Evolutionary conservation across 2,888 invertebrate genomes (phyloP).

Genomic region (Sycophila texana): DNA sequence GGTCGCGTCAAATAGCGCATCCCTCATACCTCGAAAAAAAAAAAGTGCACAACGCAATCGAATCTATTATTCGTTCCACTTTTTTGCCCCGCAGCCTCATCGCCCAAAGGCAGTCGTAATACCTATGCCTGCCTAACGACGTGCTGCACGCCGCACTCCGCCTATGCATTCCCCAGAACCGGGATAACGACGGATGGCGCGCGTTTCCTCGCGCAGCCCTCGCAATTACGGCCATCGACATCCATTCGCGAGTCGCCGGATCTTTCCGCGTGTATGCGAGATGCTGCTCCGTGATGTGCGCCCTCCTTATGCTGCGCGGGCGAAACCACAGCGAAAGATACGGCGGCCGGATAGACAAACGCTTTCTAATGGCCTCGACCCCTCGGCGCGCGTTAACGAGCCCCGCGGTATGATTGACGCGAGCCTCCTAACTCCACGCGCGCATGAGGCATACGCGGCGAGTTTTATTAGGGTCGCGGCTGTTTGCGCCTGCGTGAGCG

Average conservation of each 20-base stretch:
- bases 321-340: background rate
- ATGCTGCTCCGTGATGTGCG: too few relatives aligned
- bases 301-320: background rate
- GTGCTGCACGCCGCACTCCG: constrained; percentile 1
- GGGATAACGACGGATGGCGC: constrained; percentile 55
- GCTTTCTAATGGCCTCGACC: constrained; percentile 34
- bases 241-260: constrained; percentile 43
- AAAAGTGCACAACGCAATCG: too few relatives aligned
- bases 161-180: constrained; percentile 22
- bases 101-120: too few relatives aligned
- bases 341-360: background rate
- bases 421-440: background rate
- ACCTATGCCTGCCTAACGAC: background rate
- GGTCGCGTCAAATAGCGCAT: too few relatives aligned
- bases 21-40: too few relatives aligned
- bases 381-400: constrained; percentile 27
- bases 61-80: too few relatives aligned
- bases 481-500: background rate
- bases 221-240: constrained; percentile 67
- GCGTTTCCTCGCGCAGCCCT: constrained; percentile 54
- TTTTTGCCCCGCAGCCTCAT: too few relatives aligned
- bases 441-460: background rate
- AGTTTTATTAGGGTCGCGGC: background rate
- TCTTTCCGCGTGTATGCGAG: background rate
- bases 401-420: constrained; percentile 35